These are phyloP conservation scores for Sitobion miscanthi DNA, from an alignment of 1,140 invertebrate species.

Conservation along the genomic window DNA sequence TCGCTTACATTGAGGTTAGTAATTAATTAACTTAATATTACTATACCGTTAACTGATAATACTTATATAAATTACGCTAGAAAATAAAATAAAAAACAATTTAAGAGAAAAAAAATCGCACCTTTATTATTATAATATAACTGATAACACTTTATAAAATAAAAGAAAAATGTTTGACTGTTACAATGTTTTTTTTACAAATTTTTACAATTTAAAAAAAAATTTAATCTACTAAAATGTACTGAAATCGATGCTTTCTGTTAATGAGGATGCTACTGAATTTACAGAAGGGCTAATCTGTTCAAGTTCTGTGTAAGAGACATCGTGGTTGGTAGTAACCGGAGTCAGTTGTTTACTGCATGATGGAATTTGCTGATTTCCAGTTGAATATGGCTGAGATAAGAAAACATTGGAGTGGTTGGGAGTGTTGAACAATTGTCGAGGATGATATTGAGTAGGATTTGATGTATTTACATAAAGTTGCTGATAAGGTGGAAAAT, in stretches of 20 bases:
- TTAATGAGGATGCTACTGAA: constrained; percentile 31
- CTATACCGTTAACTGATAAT: neutral
- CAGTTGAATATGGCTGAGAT: constrained; percentile 44
- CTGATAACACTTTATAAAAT: constrained; percentile 20
- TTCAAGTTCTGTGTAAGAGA: constrained; percentile 32
- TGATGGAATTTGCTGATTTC: constrained; percentile 40
- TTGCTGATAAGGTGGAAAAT: constrained; percentile 33
- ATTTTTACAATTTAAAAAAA: neutral
- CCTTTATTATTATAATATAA: constrained; percentile 35
- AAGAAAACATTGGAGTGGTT: constrained; percentile 38
- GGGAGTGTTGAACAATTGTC: constrained; percentile 41
- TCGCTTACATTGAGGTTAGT: neutral
- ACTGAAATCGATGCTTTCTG: constrained; percentile 20
- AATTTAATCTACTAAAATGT: neutral
- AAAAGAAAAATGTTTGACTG: constrained; percentile 10
- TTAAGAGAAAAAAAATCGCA: constrained; percentile 40
- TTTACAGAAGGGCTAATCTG: constrained; percentile 34
- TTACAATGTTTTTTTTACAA: constrained; percentile 4
- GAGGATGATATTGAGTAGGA: constrained; percentile 35
- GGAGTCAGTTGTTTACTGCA: constrained; percentile 33
- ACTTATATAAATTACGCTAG: constrained; percentile 27
- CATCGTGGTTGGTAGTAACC: neutral
- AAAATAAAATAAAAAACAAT: constrained; percentile 35
- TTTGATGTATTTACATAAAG: constrained; percentile 45
- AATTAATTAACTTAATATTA: too few relatives aligned